Percentiles rank a stretch among this genome's conserved stretches.
Evolutionary conservation across 2,888 invertebrate species (phyloP).

Genomic region (Buathra laborator): DNA sequence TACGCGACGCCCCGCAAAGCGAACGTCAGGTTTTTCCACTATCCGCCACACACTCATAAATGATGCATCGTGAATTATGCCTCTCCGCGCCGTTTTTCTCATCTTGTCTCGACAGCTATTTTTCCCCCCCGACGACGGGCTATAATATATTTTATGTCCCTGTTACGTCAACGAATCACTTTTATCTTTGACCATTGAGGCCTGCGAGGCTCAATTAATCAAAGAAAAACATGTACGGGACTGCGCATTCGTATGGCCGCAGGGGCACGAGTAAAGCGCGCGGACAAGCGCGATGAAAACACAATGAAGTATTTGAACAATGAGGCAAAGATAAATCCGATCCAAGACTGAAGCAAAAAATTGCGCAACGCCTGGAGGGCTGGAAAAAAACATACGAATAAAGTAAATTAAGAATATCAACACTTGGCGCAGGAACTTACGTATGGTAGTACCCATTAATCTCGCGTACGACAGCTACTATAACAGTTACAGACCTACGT

Average conservation of each 20-base stretch:
- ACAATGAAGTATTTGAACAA: not conserved
- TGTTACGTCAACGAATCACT: conserved; percentile 59
- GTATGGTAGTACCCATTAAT: not conserved
- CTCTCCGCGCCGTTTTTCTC: conserved; percentile 55
- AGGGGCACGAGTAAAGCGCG: conserved; percentile 11
- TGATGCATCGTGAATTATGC: conserved; percentile 71
- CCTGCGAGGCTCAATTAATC: conserved; percentile 46
- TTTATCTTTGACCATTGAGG: conserved; percentile 47
- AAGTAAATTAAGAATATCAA: conserved; percentile 19
- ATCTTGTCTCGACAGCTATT: conserved; percentile 49
- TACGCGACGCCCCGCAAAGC: conserved; percentile 65
- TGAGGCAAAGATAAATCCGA: conserved; percentile 5
- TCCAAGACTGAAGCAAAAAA: conserved; percentile 24
- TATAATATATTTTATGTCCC: conserved; percentile 44
- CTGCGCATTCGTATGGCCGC: not conserved
- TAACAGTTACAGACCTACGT: not conserved
- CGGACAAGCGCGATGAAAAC: conserved; percentile 16
- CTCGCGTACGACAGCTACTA: not conserved
- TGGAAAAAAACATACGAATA: not conserved
- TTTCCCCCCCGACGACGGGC: conserved; percentile 10
- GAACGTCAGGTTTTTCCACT: conserved; percentile 56
- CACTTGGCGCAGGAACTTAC: not conserved
- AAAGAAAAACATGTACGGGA: conserved; percentile 32
- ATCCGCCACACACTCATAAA: conserved; percentile 66
- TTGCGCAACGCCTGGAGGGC: conserved; percentile 2